phyloP scores from a whole-genome alignment of 2,888 invertebrate species.

The Aporophyla nigra region DNA sequence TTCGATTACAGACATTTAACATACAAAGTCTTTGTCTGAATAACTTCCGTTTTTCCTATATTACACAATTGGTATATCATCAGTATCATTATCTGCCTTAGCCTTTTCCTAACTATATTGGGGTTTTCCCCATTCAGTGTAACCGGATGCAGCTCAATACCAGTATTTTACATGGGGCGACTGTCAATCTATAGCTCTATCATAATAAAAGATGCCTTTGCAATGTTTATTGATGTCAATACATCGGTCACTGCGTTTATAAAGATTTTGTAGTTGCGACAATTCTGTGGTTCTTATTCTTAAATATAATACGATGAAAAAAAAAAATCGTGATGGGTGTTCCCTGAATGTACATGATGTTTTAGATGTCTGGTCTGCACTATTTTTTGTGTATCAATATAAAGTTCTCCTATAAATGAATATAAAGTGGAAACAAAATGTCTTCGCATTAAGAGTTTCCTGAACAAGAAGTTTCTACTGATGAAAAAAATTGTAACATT shows the following conservation, averaged over 20 bases:
- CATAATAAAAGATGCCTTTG: not conserved
- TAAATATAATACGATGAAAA: no score
- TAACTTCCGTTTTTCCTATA: not conserved
- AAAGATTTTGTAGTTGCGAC: not conserved
- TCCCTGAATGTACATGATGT: not conserved
- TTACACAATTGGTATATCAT: not conserved
- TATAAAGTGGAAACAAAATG: conserved; percentile 24
- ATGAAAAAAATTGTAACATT: no score
- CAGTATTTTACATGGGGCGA: not conserved
- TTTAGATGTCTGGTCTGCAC: not conserved
- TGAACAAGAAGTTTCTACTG: conserved; percentile 69
- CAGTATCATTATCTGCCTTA: not conserved
- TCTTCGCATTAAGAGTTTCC: conserved; percentile 42
- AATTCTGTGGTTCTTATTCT: not conserved
- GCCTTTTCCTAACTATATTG: not conserved
- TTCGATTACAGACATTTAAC: not conserved
- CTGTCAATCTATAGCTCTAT: not conserved
- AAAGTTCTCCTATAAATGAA: not conserved
- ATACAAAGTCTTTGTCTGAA: not conserved
- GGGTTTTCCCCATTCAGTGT: not conserved
- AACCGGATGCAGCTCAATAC: no score
- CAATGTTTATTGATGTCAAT: not conserved
- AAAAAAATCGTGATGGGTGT: no score
- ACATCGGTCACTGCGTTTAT: not conserved
- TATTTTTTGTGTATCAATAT: not conserved